These are phyloP conservation scores for Octonoba sinensis DNA, from an alignment of 2,888 invertebrate genomes.

Conservation along the genomic window DNA sequence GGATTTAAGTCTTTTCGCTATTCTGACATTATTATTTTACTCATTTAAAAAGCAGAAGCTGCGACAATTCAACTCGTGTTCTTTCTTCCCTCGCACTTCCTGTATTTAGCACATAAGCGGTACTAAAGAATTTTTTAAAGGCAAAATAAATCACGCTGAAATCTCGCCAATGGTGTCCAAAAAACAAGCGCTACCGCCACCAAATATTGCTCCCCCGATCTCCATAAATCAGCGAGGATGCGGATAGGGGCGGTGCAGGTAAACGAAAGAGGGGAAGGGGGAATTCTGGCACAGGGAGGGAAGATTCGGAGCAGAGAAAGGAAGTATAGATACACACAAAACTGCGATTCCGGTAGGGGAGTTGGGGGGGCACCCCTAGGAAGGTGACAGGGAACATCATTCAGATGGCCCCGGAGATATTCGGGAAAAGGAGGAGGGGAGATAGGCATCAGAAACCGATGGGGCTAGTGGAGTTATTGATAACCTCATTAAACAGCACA, in stretches of 20 bases:
- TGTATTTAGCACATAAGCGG: too few relatives aligned
- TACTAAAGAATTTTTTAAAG: too few relatives aligned
- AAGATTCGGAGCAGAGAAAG: constrained; percentile 7
- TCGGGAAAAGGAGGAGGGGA: constrained; percentile 36
- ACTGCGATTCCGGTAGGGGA: constrained; percentile 10
- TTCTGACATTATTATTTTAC: too few relatives aligned
- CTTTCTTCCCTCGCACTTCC: too few relatives aligned
- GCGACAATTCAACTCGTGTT: too few relatives aligned
- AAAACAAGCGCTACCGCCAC: constrained; percentile 50
- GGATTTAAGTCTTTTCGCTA: too few relatives aligned
- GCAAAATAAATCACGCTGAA: too few relatives aligned
- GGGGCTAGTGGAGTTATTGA: constrained; percentile 55
- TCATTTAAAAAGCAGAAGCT: too few relatives aligned
- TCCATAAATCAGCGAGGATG: constrained; percentile 49
- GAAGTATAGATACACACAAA: constrained; percentile 16
- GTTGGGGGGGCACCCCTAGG: constrained; percentile 1
- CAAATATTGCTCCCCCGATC: constrained; percentile 28
- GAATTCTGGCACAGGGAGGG: not conserved
- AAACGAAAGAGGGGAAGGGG: too few relatives aligned
- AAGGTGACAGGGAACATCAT: constrained; percentile 48
- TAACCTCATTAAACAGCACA: constrained; percentile 57
- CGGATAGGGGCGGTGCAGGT: not conserved
- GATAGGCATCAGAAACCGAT: constrained; percentile 62
- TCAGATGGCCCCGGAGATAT: constrained; percentile 31
- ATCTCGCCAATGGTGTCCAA: constrained; percentile 43